These are phyloP conservation scores for Ptyas mucosa DNA, from an alignment of 2,113 vertebrate species.

Conservation along the genomic window DNA sequence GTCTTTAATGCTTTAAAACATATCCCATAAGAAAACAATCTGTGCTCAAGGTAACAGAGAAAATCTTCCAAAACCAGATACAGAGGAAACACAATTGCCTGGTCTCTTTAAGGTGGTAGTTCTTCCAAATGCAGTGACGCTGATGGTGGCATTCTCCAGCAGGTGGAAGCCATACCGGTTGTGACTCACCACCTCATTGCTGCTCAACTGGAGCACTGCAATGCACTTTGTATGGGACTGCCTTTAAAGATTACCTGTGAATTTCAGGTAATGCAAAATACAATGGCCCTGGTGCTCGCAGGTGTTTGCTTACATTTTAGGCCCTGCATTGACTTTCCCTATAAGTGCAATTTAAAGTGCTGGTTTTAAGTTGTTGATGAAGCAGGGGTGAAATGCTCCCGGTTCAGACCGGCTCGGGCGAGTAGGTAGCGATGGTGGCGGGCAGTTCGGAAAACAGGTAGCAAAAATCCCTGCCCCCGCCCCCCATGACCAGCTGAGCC, in stretches of 20 bases:
- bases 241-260: background rate
- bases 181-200: background rate
- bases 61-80: background rate
- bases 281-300: background rate
- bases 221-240: background rate
- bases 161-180: background rate
- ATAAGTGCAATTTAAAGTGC: background rate
- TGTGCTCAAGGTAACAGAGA: background rate
- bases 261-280: background rate
- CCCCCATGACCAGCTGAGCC: no score
- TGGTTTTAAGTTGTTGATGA: background rate
- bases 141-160: background rate
- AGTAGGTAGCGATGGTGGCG: no score
- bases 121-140: background rate
- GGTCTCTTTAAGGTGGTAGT: background rate
- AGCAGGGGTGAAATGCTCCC: no score
- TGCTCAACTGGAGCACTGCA: background rate
- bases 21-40: background rate
- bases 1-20: background rate
- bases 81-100: background rate
- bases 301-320: background rate
- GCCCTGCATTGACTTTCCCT: background rate
- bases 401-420: no score
- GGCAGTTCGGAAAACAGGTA: no score
- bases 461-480: no score